Evolutionary conservation across 2,797 vertebrate species (phyloP).

Genomic region (Leptodactylus fallax): DNA sequence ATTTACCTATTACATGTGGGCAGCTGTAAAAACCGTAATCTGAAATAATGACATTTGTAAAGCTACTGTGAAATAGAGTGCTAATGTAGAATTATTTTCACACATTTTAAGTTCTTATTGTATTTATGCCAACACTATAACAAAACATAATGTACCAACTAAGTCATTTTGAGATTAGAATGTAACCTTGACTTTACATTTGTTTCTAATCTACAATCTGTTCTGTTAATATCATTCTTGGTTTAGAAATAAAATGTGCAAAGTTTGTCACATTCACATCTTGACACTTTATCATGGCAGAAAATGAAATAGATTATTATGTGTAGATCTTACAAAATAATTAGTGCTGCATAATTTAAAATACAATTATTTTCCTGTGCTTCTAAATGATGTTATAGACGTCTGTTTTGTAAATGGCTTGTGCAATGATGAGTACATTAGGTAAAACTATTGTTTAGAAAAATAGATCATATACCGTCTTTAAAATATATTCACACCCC

Average conservation of each 20-base stretch:
- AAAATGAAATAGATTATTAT: constrained; percentile 61
- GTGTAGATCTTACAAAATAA: constrained; percentile 55
- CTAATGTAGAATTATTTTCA: constrained; percentile 11
- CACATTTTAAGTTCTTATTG: background rate
- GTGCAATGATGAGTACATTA: constrained; percentile 1
- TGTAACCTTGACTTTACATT: constrained; percentile 43
- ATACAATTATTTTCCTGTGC: constrained; percentile 51
- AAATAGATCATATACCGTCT: constrained; percentile 5
- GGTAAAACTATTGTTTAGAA: constrained; percentile 13
- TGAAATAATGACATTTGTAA: background rate
- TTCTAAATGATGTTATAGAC: constrained; percentile 20
- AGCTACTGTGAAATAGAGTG: background rate
- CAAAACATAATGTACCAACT: constrained; percentile 13
- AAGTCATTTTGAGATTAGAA: constrained; percentile 24
- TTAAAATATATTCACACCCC: background rate
- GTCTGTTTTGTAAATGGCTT: background rate
- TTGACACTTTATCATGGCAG: constrained; percentile 51
- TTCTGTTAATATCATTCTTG: constrained; percentile 46
- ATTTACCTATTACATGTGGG: background rate
- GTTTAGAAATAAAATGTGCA: background rate
- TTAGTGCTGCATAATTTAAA: constrained; percentile 60
- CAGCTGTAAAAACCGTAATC: background rate
- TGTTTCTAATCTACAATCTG: constrained; percentile 40
- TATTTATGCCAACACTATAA: constrained; percentile 3
- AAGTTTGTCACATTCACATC: constrained; percentile 57